Base-by-base conservation (phyloP, 2,888 invertebrate species). In the Tetragnatha montana region DNA sequence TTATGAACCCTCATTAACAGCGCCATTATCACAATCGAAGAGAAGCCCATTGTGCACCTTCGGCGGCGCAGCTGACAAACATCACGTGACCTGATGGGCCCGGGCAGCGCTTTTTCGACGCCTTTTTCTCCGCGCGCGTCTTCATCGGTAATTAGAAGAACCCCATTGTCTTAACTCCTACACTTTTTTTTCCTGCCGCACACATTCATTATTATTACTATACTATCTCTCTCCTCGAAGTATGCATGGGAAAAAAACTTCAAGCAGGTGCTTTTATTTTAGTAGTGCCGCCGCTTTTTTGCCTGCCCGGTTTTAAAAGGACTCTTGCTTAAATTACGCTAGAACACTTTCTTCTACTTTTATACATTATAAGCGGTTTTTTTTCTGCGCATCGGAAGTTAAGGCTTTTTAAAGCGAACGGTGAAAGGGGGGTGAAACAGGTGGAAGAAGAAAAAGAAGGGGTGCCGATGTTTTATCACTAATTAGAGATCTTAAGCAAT, bases 21-120 rank as follows among this genome's bases (percentile, higher is more conserved):
- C 76, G 88, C 91, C 91, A 91, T 91, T 91, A 91, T 91, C 91
- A 81, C 90, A 90, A 90, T 90, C 90, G 85, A 85, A 85, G 89
- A 85, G 85, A 51, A 73, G 82, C 74, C 90, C 88, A 90, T 90
- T 90, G 90, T 86, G 75, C 86, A 82, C 75, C 87, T 82, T 73
- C 47, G 70, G 70, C 83, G 69, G 70, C 83, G 69, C 84, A 89
- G 89, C 89, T 89, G 89, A 84, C 89, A 87, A 80, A 79, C 79
- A 90, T 90, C 90, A 90, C 90, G 90, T 90, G 90, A 90, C 90
- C 85, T 85, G 89, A 89, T 85, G 89, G 81, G 89, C 79, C 74
- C 81, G 86, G 86, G 86, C 89, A 82, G 82, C 82, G 89, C 84
- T 85, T 74, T 49, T 80, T 60, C 22, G 8, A 60, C 14, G 60